These are phyloP conservation scores for Tragelaphus buxtoni DNA, from an alignment of 2,113 vertebrate genomes.

Conservation along the genomic window DNA sequence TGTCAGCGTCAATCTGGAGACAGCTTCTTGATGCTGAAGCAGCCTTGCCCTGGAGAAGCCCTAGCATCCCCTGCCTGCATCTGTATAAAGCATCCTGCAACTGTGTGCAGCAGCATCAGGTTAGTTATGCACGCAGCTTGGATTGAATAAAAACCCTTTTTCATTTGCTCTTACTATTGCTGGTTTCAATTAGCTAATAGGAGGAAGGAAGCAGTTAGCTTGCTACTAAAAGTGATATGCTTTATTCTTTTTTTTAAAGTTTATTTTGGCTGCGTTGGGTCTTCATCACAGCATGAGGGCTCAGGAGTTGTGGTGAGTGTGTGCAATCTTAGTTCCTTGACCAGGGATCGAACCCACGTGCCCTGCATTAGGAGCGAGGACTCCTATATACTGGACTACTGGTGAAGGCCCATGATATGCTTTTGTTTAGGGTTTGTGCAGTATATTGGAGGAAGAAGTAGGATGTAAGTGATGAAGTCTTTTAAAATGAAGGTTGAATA, in stretches of 20 bases:
- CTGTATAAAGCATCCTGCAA: background rate
- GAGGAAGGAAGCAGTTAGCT: background rate
- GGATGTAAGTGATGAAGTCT: background rate
- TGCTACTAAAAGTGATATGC: background rate
- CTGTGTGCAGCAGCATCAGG: background rate
- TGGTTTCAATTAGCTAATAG: constrained; percentile 44
- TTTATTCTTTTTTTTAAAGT: background rate
- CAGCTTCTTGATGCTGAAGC: background rate
- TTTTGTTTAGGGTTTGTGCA: background rate
- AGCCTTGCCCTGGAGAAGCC: background rate
- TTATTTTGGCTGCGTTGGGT: background rate
- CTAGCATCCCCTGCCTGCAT: background rate
- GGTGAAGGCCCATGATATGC: background rate
- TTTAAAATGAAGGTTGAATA: background rate
- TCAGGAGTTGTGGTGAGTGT: background rate
- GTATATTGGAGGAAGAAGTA: background rate
- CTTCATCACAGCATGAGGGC: background rate
- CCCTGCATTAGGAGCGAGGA: background rate
- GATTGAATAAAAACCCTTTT: constrained; percentile 1
- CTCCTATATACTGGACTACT: background rate
- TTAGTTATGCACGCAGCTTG: background rate
- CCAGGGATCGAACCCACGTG: background rate
- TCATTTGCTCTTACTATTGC: background rate
- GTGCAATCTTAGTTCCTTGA: background rate
- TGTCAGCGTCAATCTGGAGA: background rate